Conservation (phyloP, 2,113 vertebrate genomes). For the Entosphenus tridentatus region DNA sequence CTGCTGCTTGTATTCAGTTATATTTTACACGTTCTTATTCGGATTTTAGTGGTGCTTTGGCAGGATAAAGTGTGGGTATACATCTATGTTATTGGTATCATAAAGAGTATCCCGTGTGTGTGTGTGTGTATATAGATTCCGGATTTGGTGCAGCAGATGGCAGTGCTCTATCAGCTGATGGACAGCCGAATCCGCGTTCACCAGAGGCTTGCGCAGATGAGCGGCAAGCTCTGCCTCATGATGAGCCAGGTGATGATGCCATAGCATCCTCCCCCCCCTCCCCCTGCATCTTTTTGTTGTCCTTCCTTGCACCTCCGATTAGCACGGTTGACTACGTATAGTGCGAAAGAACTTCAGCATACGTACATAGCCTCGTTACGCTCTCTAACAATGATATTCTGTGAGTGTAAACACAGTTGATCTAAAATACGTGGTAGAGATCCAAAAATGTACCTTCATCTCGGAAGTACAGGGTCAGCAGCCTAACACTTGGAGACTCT, state of each 20-base stretch:
- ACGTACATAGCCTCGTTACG: not conserved
- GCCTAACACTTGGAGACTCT: too few relatives aligned
- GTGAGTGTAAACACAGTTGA: not conserved
- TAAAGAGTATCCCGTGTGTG: not conserved
- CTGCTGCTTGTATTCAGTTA: too few relatives aligned
- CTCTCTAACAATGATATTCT: not conserved
- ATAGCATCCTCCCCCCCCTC: not conserved
- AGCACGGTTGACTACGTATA: not conserved
- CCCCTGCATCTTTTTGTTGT: not conserved
- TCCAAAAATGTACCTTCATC: too few relatives aligned
- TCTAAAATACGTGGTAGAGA: not conserved
- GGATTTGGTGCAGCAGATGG: conserved; percentile 58
- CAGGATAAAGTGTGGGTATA: not conserved
- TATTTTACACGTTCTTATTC: too few relatives aligned
- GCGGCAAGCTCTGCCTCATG: conserved; percentile 73
- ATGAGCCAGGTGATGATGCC: conserved; percentile 41
- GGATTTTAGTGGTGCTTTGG: too few relatives aligned
- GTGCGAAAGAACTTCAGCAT: not conserved
- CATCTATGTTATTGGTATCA: not conserved
- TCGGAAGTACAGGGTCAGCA: too few relatives aligned
- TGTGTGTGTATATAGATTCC: conserved; percentile 33
- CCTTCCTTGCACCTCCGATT: not conserved
- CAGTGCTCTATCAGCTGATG: conserved; percentile 68
- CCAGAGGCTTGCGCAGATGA: conserved; percentile 61
- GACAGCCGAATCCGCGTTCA: conserved; percentile 81